Percentiles rank a stretch among this genome's conserved stretches.
These are phyloP conservation scores for Chalcis sispes DNA, from an alignment of 2,888 invertebrate species.

Conservation along the genomic window DNA sequence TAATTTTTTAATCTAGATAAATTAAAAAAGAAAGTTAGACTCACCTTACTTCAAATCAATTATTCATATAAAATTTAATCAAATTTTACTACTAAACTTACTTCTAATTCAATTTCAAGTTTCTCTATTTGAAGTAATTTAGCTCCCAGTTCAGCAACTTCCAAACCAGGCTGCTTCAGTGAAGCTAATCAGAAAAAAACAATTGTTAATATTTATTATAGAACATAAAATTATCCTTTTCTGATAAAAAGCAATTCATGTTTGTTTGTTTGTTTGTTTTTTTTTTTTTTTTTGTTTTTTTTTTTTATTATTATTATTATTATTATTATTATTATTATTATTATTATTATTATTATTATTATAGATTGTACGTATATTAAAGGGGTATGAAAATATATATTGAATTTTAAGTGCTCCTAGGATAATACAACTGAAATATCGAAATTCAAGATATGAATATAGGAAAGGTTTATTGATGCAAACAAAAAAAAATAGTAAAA, in stretches of 20 bases:
- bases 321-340: too few relatives aligned
- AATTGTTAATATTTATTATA: conserved; percentile 42
- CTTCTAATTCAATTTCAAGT: conserved; percentile 82
- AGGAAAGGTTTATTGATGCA: conserved; percentile 60
- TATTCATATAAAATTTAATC: neutral
- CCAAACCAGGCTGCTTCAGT: conserved; percentile 71
- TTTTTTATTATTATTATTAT: too few relatives aligned
- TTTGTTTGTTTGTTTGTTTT: too few relatives aligned
- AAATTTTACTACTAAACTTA: too few relatives aligned
- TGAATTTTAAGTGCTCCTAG: conserved; percentile 61
- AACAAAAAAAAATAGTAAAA: conserved; percentile 64
- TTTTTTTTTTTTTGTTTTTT: too few relatives aligned
- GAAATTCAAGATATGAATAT: conserved; percentile 37
- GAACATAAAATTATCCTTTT: conserved; percentile 37
- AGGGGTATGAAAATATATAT: conserved; percentile 57
- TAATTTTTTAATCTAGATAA: conserved; percentile 79
- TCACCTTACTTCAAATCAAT: neutral
- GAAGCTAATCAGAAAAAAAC: conserved; percentile 67
- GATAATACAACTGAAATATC: conserved; percentile 55
- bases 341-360: conserved; percentile 9
- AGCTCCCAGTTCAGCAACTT: conserved; percentile 77
- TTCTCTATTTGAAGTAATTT: conserved; percentile 81
- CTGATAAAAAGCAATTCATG: conserved; percentile 64
- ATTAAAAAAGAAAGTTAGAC: conserved; percentile 55
- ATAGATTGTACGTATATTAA: conserved; percentile 40